phyloP scores from a whole-genome alignment of 2,888 invertebrate genomes.

The Mimachlamys varia region DNA sequence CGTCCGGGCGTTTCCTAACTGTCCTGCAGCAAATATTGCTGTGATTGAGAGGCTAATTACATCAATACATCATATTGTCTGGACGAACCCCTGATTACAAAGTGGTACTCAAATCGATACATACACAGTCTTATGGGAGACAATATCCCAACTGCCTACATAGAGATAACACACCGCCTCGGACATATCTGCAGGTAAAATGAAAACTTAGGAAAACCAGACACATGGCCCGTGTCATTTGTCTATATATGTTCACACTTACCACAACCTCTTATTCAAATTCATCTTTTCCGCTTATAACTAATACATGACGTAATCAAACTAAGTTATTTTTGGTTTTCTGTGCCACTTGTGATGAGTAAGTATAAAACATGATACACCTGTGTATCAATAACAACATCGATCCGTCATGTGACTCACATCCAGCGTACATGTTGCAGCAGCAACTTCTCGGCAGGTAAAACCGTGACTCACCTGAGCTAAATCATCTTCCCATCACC shows the following conservation, averaged over 20 bases:
- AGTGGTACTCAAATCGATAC: neutral
- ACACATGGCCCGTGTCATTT: too few relatives aligned
- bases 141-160: neutral
- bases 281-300: too few relatives aligned
- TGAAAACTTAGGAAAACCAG: too few relatives aligned
- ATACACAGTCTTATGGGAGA: neutral
- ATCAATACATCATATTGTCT: constrained; percentile 9
- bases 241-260: too few relatives aligned
- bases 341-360: too few relatives aligned
- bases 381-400: neutral
- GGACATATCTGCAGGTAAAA: too few relatives aligned
- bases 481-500: neutral
- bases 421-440: neutral
- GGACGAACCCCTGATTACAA: neutral
- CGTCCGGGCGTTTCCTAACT: neutral
- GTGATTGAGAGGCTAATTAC: neutral
- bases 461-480: constrained; percentile 9
- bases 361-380: neutral
- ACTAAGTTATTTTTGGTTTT: too few relatives aligned
- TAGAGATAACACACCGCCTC: too few relatives aligned
- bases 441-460: neutral
- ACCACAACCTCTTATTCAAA: too few relatives aligned
- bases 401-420: neutral
- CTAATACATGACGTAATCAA: too few relatives aligned
- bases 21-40: neutral